Percentiles rank a stretch among this genome's conserved stretches.
Conservation (phyloP, 2,888 invertebrate species). For the Liodrosophila aerea region DNA sequence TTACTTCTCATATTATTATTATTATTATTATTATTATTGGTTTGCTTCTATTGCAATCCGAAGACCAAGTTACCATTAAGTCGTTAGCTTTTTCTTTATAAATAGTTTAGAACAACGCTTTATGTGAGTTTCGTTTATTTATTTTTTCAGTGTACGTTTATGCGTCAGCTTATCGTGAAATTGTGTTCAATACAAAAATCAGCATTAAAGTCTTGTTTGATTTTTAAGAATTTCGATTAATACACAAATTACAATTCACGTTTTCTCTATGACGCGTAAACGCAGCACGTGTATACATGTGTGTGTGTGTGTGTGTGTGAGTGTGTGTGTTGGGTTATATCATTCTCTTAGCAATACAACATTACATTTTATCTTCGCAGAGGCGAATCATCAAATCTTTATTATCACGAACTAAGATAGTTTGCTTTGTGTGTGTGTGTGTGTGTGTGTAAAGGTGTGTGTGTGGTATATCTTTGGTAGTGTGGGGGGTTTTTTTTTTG, state of each 20-base stretch:
- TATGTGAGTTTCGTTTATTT: conserved; percentile 24
- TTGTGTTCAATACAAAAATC: conserved; percentile 2
- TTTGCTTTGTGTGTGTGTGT: conserved; percentile 19
- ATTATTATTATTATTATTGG: neutral
- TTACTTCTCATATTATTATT: neutral
- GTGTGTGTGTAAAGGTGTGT: neutral
- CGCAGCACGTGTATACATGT: conserved; percentile 1
- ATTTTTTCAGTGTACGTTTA: conserved; percentile 9
- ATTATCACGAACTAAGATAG: too few relatives aligned
- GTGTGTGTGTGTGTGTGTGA: conserved; percentile 19
- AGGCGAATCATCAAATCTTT: too few relatives aligned
- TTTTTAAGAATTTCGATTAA: too few relatives aligned
- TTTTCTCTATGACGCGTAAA: conserved; percentile 3
- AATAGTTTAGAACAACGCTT: conserved; percentile 61
- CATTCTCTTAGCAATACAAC: too few relatives aligned
- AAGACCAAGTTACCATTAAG: conserved; percentile 75
- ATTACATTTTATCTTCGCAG: too few relatives aligned
- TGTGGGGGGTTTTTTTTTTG: conserved; percentile 27
- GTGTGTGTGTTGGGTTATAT: conserved; percentile 18
- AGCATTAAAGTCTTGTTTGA: neutral
- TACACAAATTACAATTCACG: neutral
- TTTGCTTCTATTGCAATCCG: conserved; percentile 33
- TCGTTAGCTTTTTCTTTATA: conserved; percentile 65
- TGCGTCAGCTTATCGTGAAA: conserved; percentile 2
- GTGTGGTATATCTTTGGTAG: conserved; percentile 34